Base-by-base conservation (phyloP, 2,888 invertebrate species). In the Volucella zonaria region DNA sequence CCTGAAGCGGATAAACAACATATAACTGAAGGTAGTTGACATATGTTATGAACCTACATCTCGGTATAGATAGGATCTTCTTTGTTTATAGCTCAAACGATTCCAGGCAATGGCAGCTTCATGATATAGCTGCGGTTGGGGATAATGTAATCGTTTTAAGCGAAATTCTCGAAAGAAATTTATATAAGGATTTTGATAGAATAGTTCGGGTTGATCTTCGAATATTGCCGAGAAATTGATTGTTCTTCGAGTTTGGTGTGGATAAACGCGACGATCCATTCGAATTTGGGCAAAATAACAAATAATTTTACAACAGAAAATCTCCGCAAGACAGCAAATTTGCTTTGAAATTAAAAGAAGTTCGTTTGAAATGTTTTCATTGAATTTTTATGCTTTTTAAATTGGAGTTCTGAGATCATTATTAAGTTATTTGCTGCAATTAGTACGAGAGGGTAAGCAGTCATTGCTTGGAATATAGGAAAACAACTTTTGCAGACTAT, bases 81-180 rank as follows among this genome's bases (percentile, higher is more conserved):
- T 73, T 8, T 81, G 14, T 4, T 47, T 51, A 0, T 61, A 38
- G 0, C 62, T 18, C 1, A 85, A 31, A n/a, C 52, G 45, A 11
- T 18, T 45, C 85, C 85, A 85, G n/a, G 61, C 85, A 9, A 47
- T 0, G 0, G 85, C 71, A 15, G 54, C 76, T 52, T 58, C 14
- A 8, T 15, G 61, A 12, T 77, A 85, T 0, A 81, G 40, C 9
- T 64, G 62, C 0, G 71, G 68, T 23, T 58, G 9, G 2, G 58
- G 58, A 15, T 62, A 77, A n/a, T 85, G 62, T 4, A 85, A 61
- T n/a, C 81, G 31, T 18, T 12, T 85, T 0, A 81, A 51, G 1
- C 77, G 85, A 62, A 52, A 85, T 73, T 85, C 81, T 1, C 85
- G 76, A 0, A 85, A 15, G 10, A 85, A 85, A 47, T 85, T 85